Conservation (phyloP, 2,113 vertebrate genomes). For the Albula goreensis region DNA sequence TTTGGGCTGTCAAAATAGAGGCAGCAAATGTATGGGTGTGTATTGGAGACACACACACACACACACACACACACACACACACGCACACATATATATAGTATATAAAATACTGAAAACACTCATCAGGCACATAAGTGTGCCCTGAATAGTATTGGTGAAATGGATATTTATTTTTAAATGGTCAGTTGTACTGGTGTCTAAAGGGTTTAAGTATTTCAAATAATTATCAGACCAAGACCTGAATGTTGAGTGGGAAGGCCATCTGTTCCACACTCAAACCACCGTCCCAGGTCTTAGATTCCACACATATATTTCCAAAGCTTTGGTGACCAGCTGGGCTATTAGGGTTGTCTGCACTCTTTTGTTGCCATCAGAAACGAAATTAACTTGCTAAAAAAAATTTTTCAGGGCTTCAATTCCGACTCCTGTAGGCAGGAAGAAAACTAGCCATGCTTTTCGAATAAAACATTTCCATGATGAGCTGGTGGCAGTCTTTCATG, state of each 20-base stretch:
- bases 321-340: constrained; percentile 31
- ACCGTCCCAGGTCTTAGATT: neutral
- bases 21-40: too few species aligned
- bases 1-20: too few species aligned
- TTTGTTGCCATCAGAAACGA: constrained; percentile 40
- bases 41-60: too few species aligned
- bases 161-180: too few species aligned
- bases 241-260: neutral
- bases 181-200: too few species aligned
- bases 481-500: constrained; percentile 79
- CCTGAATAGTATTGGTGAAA: too few species aligned
- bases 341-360: constrained; percentile 25
- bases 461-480: constrained; percentile 86
- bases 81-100: too few species aligned
- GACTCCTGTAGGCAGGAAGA: constrained; percentile 74
- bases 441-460: constrained; percentile 86
- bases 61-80: too few species aligned
- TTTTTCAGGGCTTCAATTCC: constrained; percentile 50
- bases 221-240: neutral
- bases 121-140: too few species aligned
- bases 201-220: neutral
- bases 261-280: neutral
- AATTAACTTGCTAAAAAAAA: constrained; percentile 33
- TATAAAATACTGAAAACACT: too few species aligned
- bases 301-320: constrained; percentile 11